Percentiles rank a stretch among this genome's conserved stretches.
Evolutionary conservation across 2,113 vertebrate species (phyloP).

Genomic region (Condylura cristata): DNA sequence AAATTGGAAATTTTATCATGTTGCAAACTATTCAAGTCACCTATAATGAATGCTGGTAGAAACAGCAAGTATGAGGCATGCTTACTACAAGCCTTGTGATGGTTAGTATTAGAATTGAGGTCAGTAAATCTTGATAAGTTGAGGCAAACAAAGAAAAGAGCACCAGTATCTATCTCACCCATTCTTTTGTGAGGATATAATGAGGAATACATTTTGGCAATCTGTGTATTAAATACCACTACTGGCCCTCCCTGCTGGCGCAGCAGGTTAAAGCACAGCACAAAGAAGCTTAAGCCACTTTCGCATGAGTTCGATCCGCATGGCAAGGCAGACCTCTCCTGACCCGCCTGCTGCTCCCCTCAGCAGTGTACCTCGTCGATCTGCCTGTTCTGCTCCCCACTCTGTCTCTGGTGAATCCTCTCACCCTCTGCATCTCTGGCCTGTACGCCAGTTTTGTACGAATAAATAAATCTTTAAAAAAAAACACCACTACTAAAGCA

Average conservation of each 20-base stretch:
- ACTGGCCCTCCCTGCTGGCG: no score
- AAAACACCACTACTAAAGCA: neutral
- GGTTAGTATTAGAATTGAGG: neutral
- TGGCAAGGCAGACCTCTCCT: no score
- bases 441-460: no score
- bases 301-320: no score
- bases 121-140: neutral
- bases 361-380: no score
- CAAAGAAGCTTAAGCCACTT: no score
- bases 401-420: no score
- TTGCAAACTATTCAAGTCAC: neutral
- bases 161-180: neutral
- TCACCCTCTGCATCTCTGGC: no score
- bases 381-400: no score
- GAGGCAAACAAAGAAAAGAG: neutral
- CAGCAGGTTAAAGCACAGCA: no score
- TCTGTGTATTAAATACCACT: neutral
- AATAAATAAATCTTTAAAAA: no score
- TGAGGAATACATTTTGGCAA: neutral
- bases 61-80: fast-evolving
- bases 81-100: neutral
- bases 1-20: neutral
- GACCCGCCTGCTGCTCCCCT: no score
- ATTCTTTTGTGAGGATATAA: neutral
- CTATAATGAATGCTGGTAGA: neutral